phyloP scores from a whole-genome alignment of 2,797 vertebrate genomes.

The Molossus molossus region DNA sequence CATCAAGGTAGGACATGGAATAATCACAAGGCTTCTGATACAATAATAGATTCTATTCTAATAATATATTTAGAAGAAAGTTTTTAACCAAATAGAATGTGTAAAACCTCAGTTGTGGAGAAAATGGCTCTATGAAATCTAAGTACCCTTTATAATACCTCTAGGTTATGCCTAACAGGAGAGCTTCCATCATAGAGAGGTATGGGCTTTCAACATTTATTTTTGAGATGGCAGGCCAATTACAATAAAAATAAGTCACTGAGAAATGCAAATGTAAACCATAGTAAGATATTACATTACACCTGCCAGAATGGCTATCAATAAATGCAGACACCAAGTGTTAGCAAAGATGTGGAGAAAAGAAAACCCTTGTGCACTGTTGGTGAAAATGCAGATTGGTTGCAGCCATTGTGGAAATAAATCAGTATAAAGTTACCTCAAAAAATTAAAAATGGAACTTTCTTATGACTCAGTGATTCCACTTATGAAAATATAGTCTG shows the following conservation, averaged over 20 bases:
- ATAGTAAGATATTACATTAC: no score
- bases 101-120: neutral
- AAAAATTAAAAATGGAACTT: no score
- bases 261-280: no score
- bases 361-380: no score
- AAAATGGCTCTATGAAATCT: neutral
- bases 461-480: no score
- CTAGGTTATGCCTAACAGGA: neutral
- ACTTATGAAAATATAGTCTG: no score
- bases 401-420: no score
- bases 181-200: neutral
- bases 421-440: no score
- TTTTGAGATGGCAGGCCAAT: constrained; percentile 35
- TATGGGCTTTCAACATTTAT: constrained; percentile 27
- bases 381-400: no score
- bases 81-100: neutral
- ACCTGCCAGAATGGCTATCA: no score
- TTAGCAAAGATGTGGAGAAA: no score
- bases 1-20: neutral
- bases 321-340: no score
- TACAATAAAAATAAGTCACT: constrained; percentile 47
- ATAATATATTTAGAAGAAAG: neutral
- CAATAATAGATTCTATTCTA: neutral
- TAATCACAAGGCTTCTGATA: neutral
- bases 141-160: neutral